Evolutionary conservation across 2,797 vertebrate species (phyloP).

Genomic region (Pseudopleuronectes americanus): DNA sequence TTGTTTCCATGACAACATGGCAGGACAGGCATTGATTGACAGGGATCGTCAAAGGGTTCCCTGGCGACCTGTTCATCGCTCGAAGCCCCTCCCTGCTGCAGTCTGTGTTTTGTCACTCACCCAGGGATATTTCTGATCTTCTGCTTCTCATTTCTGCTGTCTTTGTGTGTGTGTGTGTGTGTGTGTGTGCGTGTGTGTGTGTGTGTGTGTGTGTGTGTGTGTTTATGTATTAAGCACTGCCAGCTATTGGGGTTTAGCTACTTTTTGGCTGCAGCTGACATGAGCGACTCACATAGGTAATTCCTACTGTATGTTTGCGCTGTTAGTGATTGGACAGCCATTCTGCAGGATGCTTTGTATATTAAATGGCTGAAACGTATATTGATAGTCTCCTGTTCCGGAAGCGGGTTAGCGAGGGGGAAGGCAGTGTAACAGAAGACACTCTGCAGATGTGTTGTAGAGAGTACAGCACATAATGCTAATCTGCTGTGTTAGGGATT

Average conservation of each 20-base stretch:
- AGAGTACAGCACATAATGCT: conserved; percentile 80
- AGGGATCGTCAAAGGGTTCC: conserved; percentile 84
- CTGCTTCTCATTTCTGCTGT: conserved; percentile 70
- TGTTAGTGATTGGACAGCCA: conserved; percentile 61
- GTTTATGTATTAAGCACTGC: conserved; percentile 60
- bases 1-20: conserved; percentile 85
- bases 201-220: background rate
- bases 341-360: conserved; percentile 66
- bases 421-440: conserved; percentile 74
- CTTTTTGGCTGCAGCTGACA: conserved; percentile 57
- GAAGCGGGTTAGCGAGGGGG: conserved; percentile 63
- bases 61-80: conserved; percentile 78
- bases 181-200: conserved; percentile 20
- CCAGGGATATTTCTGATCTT: conserved; percentile 80
- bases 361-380: conserved; percentile 75
- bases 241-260: conserved; percentile 71
- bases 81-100: conserved; percentile 77
- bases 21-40: conserved; percentile 85
- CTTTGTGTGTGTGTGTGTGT: conserved; percentile 28
- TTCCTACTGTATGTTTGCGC: conserved; percentile 71
- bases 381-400: conserved; percentile 73
- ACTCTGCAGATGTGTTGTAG: conserved; percentile 80
- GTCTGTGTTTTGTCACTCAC: conserved; percentile 83
- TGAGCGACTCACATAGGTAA: conserved; percentile 73
- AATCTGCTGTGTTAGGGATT: conserved; percentile 86